Conservation (phyloP, 2,113 vertebrate species). For the Ceuthmochares aereus region DNA sequence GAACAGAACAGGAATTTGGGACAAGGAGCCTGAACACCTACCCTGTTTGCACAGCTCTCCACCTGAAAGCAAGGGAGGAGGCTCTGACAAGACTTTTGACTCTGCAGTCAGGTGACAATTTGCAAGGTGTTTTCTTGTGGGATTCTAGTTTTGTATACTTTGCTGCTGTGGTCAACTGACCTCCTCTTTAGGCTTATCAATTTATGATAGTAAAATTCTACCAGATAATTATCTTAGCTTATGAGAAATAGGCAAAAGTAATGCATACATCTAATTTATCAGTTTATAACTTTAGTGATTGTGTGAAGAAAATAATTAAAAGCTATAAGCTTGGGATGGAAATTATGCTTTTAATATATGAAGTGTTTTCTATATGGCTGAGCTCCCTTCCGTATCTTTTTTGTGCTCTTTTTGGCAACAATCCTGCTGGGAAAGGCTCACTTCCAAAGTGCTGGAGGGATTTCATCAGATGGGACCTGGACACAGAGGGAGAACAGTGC, state of each 20-base stretch:
- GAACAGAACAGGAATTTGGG: neutral
- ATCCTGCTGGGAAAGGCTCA: neutral
- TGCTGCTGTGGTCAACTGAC: neutral
- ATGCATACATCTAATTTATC: neutral
- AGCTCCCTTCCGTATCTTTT: neutral
- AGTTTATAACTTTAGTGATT: neutral
- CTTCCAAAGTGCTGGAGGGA: neutral
- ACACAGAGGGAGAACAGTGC: rapidly evolving
- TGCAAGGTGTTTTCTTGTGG: neutral
- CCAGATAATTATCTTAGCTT: neutral
- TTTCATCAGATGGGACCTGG: neutral
- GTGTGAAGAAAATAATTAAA: neutral
- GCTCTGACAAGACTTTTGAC: rapidly evolving
- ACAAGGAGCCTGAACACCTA: neutral
- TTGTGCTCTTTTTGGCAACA: neutral
- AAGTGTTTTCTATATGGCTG: neutral
- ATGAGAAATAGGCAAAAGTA: neutral
- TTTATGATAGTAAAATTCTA: neutral
- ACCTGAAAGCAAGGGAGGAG: neutral
- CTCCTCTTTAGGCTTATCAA: neutral
- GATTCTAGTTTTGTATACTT: neutral
- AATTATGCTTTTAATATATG: neutral
- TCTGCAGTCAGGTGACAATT: neutral
- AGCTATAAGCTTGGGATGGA: neutral
- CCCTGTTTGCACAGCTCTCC: neutral